A percentile compares a stretch with the other conserved stretches of the same genome.
Conservation (phyloP, 1,140 invertebrate species). For the Orchestia grillus region DNA sequence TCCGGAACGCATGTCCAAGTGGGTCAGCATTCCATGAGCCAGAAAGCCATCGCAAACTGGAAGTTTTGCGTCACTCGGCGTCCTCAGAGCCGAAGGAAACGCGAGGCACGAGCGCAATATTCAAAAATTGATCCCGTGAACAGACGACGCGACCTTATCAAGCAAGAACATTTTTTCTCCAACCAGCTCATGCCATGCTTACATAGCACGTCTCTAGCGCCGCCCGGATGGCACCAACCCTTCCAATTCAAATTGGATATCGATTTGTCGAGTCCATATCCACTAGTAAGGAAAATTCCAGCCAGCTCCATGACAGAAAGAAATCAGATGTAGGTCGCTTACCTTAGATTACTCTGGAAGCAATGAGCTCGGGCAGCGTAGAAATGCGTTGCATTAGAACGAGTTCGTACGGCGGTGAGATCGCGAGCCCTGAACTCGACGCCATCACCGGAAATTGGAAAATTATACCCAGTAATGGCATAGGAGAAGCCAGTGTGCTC, state of each 20-base stretch:
- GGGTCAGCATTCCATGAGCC: too few relatives aligned
- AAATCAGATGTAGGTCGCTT: constrained; percentile 1
- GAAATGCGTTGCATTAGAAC: neutral
- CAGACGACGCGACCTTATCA: neutral
- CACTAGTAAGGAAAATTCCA: neutral
- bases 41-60: neutral
- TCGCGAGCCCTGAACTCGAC: neutral
- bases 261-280: constrained; percentile 4
- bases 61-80: neutral
- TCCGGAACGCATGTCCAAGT: neutral
- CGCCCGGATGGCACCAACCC: neutral
- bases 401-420: neutral
- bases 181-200: too few relatives aligned
- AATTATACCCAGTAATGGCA: neutral
- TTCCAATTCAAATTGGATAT: constrained; percentile 40
- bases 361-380: neutral
- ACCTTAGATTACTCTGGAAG: neutral
- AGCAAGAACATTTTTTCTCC: neutral
- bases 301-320: constrained; percentile 12
- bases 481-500: neutral
- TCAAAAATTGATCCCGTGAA: neutral
- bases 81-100: neutral
- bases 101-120: neutral
- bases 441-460: neutral
- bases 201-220: neutral